Evolutionary conservation across 2,888 invertebrate species (phyloP).

Genomic region (Auanema freiburgensis): DNA sequence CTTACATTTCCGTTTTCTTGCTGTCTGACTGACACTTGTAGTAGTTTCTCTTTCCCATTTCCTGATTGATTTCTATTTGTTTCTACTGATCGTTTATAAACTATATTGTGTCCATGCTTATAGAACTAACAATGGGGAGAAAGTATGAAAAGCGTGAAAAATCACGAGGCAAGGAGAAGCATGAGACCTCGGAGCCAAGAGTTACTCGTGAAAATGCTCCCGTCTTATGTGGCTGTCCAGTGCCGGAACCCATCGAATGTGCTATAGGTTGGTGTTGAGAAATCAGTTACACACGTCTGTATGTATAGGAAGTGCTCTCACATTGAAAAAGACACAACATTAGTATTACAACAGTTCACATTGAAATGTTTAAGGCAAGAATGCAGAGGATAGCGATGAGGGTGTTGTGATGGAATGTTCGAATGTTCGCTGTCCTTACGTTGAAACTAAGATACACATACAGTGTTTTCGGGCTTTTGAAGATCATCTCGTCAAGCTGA

Average conservation of each 20-base stretch:
- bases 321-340: slow-evolving; percentile 19
- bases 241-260: background rate
- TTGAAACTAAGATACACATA: slow-evolving; percentile 32
- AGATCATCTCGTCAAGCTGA: slow-evolving; percentile 39
- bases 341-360: too few relatives aligned
- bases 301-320: slow-evolving; percentile 1
- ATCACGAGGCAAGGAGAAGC: slow-evolving; percentile 1
- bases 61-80: too few relatives aligned
- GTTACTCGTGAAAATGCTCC: background rate
- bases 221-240: background rate
- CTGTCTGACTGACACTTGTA: too few relatives aligned
- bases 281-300: too few relatives aligned
- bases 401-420: slow-evolving; percentile 49
- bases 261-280: background rate
- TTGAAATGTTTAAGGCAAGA: too few relatives aligned
- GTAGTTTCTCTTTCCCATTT: too few relatives aligned
- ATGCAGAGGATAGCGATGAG: slow-evolving; percentile 12
- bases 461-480: slow-evolving; percentile 45
- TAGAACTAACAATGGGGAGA: background rate
- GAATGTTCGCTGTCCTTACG: slow-evolving; percentile 39
- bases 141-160: slow-evolving; percentile 1
- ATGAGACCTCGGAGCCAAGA: background rate
- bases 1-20: too few relatives aligned
- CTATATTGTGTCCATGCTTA: too few relatives aligned
- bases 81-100: too few relatives aligned